phyloP scores from a whole-genome alignment of 2,888 invertebrate species.

The Busseola fusca region DNA sequence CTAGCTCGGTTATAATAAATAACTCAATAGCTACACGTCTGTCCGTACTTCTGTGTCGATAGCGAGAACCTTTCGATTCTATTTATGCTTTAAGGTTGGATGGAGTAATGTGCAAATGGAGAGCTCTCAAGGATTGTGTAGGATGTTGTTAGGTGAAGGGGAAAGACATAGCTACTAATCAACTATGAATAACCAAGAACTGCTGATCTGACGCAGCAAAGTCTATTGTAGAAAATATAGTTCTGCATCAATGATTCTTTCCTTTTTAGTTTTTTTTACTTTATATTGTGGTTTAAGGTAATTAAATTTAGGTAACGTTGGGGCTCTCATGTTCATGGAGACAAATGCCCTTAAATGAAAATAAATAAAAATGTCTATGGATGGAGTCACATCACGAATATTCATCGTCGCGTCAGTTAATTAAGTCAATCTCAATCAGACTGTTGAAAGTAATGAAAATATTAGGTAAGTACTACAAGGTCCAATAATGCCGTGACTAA shows the following conservation, averaged over 20 bases:
- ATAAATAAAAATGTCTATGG: no score
- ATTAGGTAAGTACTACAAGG: neutral
- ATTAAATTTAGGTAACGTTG: no score
- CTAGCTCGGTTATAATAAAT: conserved; percentile 57
- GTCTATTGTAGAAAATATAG: no score
- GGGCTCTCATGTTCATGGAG: no score
- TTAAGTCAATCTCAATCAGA: neutral
- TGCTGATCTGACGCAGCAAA: no score
- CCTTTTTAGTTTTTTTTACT: no score
- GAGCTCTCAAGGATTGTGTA: neutral
- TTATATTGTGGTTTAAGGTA: no score
- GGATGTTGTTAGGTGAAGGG: neutral
- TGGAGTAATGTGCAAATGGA: conserved; percentile 26
- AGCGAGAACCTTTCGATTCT: conserved; percentile 51
- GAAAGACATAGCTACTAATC: neutral
- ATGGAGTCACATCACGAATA: neutral
- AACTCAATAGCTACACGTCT: conserved; percentile 57
- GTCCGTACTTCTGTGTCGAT: conserved; percentile 49
- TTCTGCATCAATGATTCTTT: no score
- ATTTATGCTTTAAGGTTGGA: conserved; percentile 35
- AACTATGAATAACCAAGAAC: neutral
- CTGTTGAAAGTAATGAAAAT: neutral
- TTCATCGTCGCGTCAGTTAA: neutral
- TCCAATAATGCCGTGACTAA: neutral
- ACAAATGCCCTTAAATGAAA: no score